phyloP scores from a whole-genome alignment of 1,140 invertebrate genomes.

The Melipona quadrifasciata region DNA sequence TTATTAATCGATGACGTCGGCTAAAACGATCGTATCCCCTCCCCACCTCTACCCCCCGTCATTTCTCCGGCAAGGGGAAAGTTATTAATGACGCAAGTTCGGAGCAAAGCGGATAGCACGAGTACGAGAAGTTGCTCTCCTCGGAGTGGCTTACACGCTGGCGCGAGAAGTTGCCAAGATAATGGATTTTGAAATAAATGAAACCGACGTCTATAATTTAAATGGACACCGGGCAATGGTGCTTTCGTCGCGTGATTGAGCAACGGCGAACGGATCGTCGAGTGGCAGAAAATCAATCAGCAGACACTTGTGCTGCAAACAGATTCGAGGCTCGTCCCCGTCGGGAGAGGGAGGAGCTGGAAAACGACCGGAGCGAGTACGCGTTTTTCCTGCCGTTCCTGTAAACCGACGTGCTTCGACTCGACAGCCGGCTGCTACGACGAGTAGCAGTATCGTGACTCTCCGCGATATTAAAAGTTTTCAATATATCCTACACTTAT shows the following conservation, averaged over 20 bases:
- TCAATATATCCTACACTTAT: background rate
- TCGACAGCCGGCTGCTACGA: too few species aligned
- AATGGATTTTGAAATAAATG: conserved; percentile 58
- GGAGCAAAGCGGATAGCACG: background rate
- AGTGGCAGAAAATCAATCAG: conserved; percentile 64
- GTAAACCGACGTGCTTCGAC: background rate
- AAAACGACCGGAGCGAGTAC: conserved; percentile 8
- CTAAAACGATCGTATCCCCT: background rate
- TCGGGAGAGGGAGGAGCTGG: background rate
- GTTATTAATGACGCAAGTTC: conserved; percentile 63
- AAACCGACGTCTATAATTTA: conserved; percentile 55
- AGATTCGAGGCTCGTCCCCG: conserved; percentile 42
- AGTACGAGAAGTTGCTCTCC: background rate
- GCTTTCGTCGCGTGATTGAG: conserved; percentile 51
- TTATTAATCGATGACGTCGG: conserved; percentile 16
- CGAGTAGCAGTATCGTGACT: background rate
- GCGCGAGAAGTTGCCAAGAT: conserved; percentile 44
- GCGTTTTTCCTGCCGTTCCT: background rate
- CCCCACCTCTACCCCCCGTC: background rate
- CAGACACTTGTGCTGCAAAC: conserved; percentile 48
- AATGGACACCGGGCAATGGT: conserved; percentile 28
- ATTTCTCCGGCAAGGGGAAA: conserved; percentile 38
- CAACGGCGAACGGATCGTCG: conserved; percentile 39
- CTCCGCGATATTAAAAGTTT: conserved; percentile 23
- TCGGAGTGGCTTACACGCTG: conserved; percentile 53